Conservation (phyloP, 2,797 vertebrate species). For the Onychomys arenicola region DNA sequence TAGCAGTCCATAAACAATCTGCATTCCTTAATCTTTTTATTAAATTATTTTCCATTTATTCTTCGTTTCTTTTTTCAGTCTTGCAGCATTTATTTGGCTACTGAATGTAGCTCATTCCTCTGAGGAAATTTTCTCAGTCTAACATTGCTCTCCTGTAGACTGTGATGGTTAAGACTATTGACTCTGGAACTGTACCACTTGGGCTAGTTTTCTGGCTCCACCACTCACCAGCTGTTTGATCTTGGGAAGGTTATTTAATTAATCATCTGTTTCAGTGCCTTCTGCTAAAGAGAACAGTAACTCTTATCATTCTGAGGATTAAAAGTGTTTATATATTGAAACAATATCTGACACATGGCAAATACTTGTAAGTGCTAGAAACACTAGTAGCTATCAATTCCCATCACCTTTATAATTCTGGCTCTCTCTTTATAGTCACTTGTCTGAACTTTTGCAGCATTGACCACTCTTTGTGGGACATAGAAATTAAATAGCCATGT, state of each 20-base stretch:
- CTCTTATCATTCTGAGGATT: slow-evolving; percentile 19
- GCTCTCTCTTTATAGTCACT: neutral
- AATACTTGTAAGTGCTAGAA: slow-evolving; percentile 10
- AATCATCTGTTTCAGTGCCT: slow-evolving; percentile 3
- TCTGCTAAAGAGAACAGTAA: slow-evolving; percentile 38
- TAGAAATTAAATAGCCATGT: neutral
- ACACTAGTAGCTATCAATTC: slow-evolving; percentile 27
- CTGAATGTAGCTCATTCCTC: neutral
- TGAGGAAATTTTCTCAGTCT: neutral
- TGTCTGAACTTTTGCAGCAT: neutral
- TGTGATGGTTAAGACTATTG: neutral
- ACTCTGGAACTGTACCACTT: neutral
- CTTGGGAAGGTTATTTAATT: neutral
- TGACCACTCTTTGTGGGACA: neutral
- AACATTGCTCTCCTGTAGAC: neutral
- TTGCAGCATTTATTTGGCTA: neutral
- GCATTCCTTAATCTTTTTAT: neutral
- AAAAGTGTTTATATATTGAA: slow-evolving; percentile 63
- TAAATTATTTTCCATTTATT: neutral
- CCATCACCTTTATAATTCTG: neutral
- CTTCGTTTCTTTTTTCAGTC: neutral
- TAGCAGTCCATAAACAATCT: neutral
- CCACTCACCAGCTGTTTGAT: neutral
- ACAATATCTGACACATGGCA: slow-evolving; percentile 17
- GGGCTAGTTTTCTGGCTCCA: neutral